phyloP scores from a whole-genome alignment of 1,140 invertebrate genomes.

The Monomorium pharaonis region DNA sequence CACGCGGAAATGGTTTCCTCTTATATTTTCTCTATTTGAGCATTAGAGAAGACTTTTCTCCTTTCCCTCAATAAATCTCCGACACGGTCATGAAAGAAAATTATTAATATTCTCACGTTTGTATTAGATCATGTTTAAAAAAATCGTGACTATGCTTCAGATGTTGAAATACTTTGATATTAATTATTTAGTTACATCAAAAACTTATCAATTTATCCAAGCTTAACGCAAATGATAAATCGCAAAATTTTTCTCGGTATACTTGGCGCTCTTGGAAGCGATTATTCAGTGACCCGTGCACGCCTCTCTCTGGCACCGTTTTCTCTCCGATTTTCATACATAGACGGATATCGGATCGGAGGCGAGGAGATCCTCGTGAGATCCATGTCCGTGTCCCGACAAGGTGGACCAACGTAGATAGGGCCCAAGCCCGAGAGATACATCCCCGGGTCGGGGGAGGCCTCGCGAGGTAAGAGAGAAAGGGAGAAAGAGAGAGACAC shows the following conservation, averaged over 20 bases:
- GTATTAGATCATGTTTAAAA: neutral
- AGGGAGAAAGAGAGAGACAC: slow-evolving; percentile 72
- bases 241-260: neutral
- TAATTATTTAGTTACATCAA: neutral
- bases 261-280: neutral
- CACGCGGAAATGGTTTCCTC: slow-evolving; percentile 8
- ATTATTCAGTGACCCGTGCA: neutral
- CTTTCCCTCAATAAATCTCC: neutral
- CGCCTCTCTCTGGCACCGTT: neutral
- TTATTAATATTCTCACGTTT: neutral
- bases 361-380: slow-evolving; percentile 67
- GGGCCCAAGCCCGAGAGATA: slow-evolving; percentile 37
- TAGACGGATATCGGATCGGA: slow-evolving; percentile 64
- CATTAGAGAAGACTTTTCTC: neutral
- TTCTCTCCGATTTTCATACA: slow-evolving; percentile 58
- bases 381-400: slow-evolving; percentile 66
- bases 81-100: neutral
- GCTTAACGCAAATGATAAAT: neutral
- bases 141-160: neutral
- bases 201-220: neutral
- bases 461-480: slow-evolving; percentile 36
- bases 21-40: slow-evolving; percentile 13
- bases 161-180: neutral
- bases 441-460: slow-evolving; percentile 28
- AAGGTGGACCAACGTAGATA: slow-evolving; percentile 65